A percentile compares a stretch with the other conserved stretches of the same genome.
Conservation (phyloP, 2,797 vertebrate species). For the Rhynchonycteris naso region DNA sequence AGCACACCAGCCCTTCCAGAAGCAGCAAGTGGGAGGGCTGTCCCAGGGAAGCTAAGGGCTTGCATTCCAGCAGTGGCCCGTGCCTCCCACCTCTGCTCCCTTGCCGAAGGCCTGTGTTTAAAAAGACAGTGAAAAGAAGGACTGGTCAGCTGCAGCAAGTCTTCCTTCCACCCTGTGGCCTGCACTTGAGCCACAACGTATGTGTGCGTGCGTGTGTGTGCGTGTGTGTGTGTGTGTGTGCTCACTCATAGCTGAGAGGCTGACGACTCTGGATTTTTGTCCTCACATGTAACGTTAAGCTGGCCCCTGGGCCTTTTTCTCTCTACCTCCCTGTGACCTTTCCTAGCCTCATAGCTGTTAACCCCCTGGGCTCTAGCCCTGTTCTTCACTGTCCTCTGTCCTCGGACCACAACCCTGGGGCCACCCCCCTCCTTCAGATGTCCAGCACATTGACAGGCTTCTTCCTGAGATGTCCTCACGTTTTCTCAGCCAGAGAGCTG, state of each 20-base stretch:
- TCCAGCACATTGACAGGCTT: slow-evolving; percentile 34
- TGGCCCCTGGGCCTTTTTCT: slow-evolving; percentile 64
- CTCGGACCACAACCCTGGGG: background rate
- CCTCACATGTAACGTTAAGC: slow-evolving; percentile 51
- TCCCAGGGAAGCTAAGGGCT: slow-evolving; percentile 30
- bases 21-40: slow-evolving; percentile 18
- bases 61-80: slow-evolving; percentile 5
- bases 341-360: slow-evolving; percentile 18
- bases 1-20: background rate
- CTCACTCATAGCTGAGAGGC: background rate
- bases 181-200: slow-evolving; percentile 57
- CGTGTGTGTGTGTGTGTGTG: no score
- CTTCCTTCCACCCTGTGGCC: slow-evolving; percentile 75
- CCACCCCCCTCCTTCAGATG: background rate
- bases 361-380: background rate
- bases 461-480: slow-evolving; percentile 42
- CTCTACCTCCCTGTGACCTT: slow-evolving; percentile 73
- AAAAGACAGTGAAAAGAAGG: slow-evolving; percentile 9
- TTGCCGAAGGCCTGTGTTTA: slow-evolving; percentile 19
- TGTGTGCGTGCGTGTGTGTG: background rate
- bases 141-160: slow-evolving; percentile 61
- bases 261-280: background rate
- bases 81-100: background rate
- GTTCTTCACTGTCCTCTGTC: background rate
- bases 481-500: slow-evolving; percentile 62